These are phyloP conservation scores for Diaphora mendica DNA, from an alignment of 2,888 invertebrate species.

Conservation along the genomic window DNA sequence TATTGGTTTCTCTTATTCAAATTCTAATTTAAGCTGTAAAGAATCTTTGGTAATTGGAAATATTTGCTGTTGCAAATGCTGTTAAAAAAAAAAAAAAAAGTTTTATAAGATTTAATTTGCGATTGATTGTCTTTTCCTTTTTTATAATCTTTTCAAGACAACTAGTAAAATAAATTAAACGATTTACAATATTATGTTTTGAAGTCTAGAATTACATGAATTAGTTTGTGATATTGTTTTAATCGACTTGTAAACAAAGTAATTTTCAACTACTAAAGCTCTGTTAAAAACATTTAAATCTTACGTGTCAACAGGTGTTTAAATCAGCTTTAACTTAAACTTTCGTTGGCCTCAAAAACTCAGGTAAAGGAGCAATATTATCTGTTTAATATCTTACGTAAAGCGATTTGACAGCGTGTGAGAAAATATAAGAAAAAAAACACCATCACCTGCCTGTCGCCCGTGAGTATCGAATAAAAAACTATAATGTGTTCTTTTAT, in stretches of 20 bases:
- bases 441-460: neutral
- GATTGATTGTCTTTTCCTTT: neutral
- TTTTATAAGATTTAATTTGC: neutral
- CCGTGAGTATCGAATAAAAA: neutral
- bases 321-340: neutral
- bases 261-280: neutral
- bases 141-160: too few species aligned
- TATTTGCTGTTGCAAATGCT: too few species aligned
- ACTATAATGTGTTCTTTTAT: neutral
- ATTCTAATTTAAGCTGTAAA: too few species aligned
- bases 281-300: neutral
- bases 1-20: too few species aligned
- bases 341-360: neutral
- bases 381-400: neutral
- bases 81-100: too few species aligned
- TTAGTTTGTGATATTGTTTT: too few species aligned
- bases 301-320: neutral
- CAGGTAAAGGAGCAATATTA: constrained; percentile 2
- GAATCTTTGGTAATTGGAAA: too few species aligned
- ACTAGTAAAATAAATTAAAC: too few species aligned
- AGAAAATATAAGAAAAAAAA: neutral
- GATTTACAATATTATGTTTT: too few species aligned
- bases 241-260: too few species aligned
- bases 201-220: too few species aligned
- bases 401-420: neutral